These are phyloP conservation scores for Aleiodes leptofemur DNA, from an alignment of 2,888 invertebrate species.

Conservation along the genomic window DNA sequence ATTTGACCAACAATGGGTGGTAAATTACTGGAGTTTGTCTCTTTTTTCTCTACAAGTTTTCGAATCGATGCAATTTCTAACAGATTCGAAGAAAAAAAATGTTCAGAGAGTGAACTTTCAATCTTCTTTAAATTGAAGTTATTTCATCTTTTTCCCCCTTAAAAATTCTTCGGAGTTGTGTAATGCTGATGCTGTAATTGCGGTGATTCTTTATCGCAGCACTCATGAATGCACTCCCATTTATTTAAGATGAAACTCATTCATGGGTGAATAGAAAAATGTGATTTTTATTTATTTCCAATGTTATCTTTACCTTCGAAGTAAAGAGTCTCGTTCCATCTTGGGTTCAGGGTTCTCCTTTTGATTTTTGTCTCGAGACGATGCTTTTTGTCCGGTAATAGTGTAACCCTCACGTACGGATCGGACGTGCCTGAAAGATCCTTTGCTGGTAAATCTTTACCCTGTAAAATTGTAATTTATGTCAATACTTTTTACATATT, in stretches of 20 bases:
- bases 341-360: constrained; percentile 90
- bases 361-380: constrained; percentile 95
- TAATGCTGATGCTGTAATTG: constrained; percentile 3
- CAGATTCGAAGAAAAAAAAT: neutral
- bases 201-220: neutral
- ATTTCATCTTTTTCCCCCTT: neutral
- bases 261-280: constrained; percentile 11
- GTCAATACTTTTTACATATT: neutral
- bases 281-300: constrained; percentile 11
- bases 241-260: neutral
- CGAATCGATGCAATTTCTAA: neutral
- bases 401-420: constrained; percentile 92
- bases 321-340: constrained; percentile 97
- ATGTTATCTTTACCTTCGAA: constrained; percentile 82
- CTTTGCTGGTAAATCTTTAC: constrained; percentile 95
- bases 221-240: neutral
- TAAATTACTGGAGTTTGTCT: neutral
- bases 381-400: constrained; percentile 94
- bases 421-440: constrained; percentile 95
- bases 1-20: neutral
- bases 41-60: too few species aligned
- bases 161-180: neutral
- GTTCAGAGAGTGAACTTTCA: neutral
- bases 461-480: constrained; percentile 77
- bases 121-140: neutral